These are phyloP conservation scores for Chrysotoxum bicinctum DNA, from an alignment of 2,888 invertebrate species.

Conservation along the genomic window DNA sequence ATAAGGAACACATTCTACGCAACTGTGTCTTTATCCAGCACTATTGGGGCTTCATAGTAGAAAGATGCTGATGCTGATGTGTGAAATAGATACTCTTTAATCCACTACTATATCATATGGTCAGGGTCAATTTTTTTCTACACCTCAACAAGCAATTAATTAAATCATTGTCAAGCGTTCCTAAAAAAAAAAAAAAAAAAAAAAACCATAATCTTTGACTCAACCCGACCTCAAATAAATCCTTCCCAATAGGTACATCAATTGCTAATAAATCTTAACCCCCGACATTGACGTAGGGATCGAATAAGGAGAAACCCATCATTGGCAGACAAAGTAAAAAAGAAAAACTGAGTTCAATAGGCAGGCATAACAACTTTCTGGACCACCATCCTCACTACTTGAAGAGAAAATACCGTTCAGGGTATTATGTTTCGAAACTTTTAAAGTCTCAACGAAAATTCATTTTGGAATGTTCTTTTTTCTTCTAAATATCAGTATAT, in stretches of 20 bases:
- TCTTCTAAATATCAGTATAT: constrained; percentile 22
- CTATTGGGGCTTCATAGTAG: background rate
- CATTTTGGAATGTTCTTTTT: background rate
- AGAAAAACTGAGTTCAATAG: constrained; percentile 29
- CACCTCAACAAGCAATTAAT: constrained; percentile 48
- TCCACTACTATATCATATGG: background rate
- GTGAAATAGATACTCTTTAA: background rate
- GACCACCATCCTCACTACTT: constrained; percentile 10
- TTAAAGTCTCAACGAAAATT: constrained; percentile 19
- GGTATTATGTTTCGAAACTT: constrained; percentile 56
- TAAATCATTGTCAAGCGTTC: constrained; percentile 32
- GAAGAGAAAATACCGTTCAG: background rate
- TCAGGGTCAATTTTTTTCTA: background rate
- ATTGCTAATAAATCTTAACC: constrained; percentile 53
- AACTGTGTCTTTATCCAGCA: background rate
- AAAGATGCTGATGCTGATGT: background rate
- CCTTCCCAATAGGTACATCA: constrained; percentile 5
- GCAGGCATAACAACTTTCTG: constrained; percentile 22
- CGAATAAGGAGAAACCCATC: constrained; percentile 10
- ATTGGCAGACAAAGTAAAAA: constrained; percentile 1
- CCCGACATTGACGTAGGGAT: background rate
- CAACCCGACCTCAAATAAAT: background rate
- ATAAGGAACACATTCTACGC: too few species aligned
- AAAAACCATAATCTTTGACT: constrained; percentile 11
- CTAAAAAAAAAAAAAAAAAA: background rate